phyloP scores from a whole-genome alignment of 1,140 invertebrate genomes.

The Drosophila rufa region DNA sequence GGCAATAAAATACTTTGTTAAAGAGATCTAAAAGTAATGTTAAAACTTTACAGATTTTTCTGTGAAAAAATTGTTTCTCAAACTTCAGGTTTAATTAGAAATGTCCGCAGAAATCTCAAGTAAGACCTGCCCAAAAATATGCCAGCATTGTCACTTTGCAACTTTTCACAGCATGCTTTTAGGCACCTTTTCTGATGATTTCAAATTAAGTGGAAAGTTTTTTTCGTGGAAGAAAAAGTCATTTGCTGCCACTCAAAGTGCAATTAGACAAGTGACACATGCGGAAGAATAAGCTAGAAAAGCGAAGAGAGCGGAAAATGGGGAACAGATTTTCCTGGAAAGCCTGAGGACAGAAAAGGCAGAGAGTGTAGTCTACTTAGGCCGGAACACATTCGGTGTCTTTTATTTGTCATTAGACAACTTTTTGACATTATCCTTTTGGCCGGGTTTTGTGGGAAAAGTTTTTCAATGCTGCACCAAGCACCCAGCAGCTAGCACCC shows the following conservation, averaged over 20 bases:
- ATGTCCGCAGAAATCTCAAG: no score
- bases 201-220: background rate
- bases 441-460: slow-evolving; percentile 43
- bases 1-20: no score
- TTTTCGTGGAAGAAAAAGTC: slow-evolving; percentile 2
- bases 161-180: background rate
- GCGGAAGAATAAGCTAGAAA: background rate
- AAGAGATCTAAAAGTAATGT: no score
- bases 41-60: no score
- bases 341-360: background rate
- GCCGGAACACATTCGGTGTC: slow-evolving; percentile 9
- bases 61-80: no score
- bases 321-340: background rate
- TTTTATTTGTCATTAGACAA: slow-evolving; percentile 75
- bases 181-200: background rate
- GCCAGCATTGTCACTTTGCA: background rate
- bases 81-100: no score
- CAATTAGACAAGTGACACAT: slow-evolving; percentile 57
- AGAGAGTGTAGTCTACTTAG: slow-evolving; percentile 18
- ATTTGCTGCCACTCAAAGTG: slow-evolving; percentile 59
- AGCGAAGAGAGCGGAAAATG: background rate
- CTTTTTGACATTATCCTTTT: slow-evolving; percentile 66
- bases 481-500: background rate
- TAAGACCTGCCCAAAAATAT: background rate
- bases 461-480: slow-evolving; percentile 34